phyloP scores from a whole-genome alignment of 2,797 vertebrate genomes.

The Distichodus sexfasciatus region DNA sequence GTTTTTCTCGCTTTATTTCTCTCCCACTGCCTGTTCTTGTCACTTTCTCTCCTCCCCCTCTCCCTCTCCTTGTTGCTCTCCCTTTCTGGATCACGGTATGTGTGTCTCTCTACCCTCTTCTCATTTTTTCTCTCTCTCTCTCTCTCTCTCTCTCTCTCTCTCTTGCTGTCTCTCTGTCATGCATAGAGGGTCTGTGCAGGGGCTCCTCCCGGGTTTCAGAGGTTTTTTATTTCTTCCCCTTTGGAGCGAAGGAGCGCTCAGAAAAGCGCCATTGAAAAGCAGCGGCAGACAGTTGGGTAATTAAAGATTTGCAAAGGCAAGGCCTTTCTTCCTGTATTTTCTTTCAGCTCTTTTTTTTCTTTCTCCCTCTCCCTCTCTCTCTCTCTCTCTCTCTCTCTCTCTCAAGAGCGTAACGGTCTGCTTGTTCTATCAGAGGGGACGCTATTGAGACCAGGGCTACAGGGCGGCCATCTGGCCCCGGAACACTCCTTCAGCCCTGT shows the following conservation, averaged over 20 bases:
- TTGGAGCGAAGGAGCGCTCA: constrained; percentile 32
- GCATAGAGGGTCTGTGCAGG: constrained; percentile 62
- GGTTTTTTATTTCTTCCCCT: constrained; percentile 23
- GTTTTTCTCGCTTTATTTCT: constrained; percentile 31
- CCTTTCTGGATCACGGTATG: too few relatives aligned
- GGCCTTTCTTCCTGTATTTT: constrained; percentile 52
- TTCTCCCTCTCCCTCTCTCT: too few relatives aligned
- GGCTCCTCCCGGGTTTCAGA: constrained; percentile 47
- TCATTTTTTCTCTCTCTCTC: constrained; percentile 1
- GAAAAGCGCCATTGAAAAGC: constrained; percentile 64
- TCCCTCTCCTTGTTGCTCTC: constrained; percentile 31
- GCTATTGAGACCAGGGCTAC: constrained; percentile 64
- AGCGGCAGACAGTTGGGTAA: constrained; percentile 65
- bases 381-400: constrained; percentile 27
- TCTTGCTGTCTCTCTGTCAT: constrained; percentile 55
- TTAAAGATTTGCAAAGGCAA: constrained; percentile 71
- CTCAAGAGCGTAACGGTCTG: constrained; percentile 64
- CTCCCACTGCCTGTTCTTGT: constrained; percentile 43
- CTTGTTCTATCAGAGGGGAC: constrained; percentile 61
- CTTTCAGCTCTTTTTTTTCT: constrained; percentile 54
- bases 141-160: background rate
- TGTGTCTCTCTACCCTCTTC: background rate
- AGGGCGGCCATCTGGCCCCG: constrained; percentile 68
- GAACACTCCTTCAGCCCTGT: constrained; percentile 39
- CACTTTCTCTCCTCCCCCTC: background rate